Evolutionary conservation across 1,140 invertebrate species (phyloP).

Genomic region (Cyclina sinensis): DNA sequence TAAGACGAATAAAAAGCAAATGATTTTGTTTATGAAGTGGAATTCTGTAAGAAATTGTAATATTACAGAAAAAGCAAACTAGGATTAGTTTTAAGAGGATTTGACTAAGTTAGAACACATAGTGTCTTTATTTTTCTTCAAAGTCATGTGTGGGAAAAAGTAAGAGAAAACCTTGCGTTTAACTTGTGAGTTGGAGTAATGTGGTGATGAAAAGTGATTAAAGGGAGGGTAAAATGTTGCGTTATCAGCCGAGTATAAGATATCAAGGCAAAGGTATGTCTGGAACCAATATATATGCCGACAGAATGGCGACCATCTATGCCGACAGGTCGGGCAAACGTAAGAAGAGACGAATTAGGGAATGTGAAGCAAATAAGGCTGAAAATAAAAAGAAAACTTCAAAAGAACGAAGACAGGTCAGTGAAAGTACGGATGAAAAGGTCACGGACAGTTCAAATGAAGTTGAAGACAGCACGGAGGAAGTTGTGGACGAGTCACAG

Average conservation of each 20-base stretch:
- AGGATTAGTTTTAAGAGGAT: no score
- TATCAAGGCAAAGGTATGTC: constrained; percentile 1
- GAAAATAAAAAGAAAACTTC: constrained; percentile 18
- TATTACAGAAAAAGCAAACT: neutral
- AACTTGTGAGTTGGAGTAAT: neutral
- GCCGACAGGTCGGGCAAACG: constrained; percentile 8
- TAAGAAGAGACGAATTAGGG: neutral
- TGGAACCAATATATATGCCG: neutral
- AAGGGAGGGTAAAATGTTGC: neutral
- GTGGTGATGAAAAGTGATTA: neutral
- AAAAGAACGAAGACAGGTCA: neutral
- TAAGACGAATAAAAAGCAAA: neutral
- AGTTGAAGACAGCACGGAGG: neutral
- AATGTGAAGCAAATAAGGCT: neutral
- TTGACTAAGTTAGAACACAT: no score
- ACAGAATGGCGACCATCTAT: neutral
- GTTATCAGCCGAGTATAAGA: neutral
- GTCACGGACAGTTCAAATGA: neutral
- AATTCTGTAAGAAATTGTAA: neutral
- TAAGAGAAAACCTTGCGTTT: no score
- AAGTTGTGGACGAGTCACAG: neutral
- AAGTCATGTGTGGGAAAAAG: no score
- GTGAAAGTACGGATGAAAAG: neutral
- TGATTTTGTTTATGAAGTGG: neutral
- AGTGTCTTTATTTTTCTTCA: no score